Base-by-base conservation (phyloP, 2,113 vertebrate genomes). In the Syngnathus scovelli region DNA sequence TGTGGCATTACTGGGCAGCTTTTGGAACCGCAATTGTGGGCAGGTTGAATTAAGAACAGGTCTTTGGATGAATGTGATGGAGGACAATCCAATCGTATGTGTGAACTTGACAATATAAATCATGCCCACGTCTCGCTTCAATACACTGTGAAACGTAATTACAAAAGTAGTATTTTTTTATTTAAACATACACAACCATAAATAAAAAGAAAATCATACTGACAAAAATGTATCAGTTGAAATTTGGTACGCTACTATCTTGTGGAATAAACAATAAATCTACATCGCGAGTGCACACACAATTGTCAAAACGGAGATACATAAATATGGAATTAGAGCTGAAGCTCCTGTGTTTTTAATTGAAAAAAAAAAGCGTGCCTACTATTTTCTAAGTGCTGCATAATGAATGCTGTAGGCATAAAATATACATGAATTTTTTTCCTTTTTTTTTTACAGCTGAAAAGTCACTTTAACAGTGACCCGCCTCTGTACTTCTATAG, bases 121-220 rank as follows among this genome's bases (percentile, higher is more conserved):
- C 23, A 33, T 18, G 21, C 43, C 21, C 61, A 19, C 11, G 33
- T 48, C 21, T 16, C 43, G 5, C 15, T 48, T 73, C 68, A 74
- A 15, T 1, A 75, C 64, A 76, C 71, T 7, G 37, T 38, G 39
- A 77, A 66, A 61, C 78, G 11, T 9, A 16, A 23, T 75, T 91
- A 90, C 79, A 92, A 92, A 92, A 92, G 86, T 89, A 89, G 68
- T 63, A 78, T 80, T 82, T 90, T 92, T 90, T 92, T 89, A 90
- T 91, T 91, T 83, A 86, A 86, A 87, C 73, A 78, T 77, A 88
- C 66, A 88, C 71, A 86, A 78, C 87, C 87, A 92, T 92, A 91
- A 92, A 92, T 91, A 86, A 83, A 78, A 82, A 73, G 84, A 89
- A 82, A 87, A 68, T 70, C 69, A 80, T 9, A 54, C 83, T 79